Percentiles rank a stretch among this genome's conserved stretches.
phyloP scores from a whole-genome alignment of 2,797 vertebrate species.

The Rousettus madagascariensis region DNA sequence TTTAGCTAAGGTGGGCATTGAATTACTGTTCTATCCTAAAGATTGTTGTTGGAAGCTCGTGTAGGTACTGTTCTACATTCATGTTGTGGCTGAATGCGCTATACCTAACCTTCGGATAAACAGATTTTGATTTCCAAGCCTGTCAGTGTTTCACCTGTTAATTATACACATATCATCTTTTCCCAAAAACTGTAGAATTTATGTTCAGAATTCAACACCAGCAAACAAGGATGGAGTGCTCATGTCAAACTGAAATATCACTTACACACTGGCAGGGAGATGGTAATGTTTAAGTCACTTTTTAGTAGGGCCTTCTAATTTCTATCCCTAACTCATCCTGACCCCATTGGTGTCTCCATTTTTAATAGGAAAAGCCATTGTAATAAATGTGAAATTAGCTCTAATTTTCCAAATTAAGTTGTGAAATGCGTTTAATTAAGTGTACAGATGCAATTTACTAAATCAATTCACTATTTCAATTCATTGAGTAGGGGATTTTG shows the following conservation, averaged over 20 bases:
- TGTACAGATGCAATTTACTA: not conserved
- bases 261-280: conserved; percentile 53
- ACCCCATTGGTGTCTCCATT: not conserved
- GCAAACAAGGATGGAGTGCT: conserved; percentile 59
- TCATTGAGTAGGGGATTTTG: not conserved
- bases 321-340: conserved; percentile 20
- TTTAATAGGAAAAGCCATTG: conserved; percentile 40
- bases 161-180: not conserved
- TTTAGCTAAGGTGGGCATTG: conserved; percentile 15
- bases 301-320: conserved; percentile 57
- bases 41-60: rapidly evolving
- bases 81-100: not conserved
- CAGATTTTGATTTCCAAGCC: conserved; percentile 55
- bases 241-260: conserved; percentile 73
- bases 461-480: conserved; percentile 25
- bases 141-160: conserved; percentile 61
- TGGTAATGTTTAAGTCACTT: conserved; percentile 67
- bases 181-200: conserved; percentile 62
- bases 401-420: conserved; percentile 48
- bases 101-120: conserved; percentile 60
- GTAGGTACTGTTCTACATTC: not conserved
- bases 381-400: conserved; percentile 59
- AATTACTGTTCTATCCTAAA: not conserved
- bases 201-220: conserved; percentile 72
- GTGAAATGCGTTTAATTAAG: conserved; percentile 54